Percentiles rank a stretch among this genome's conserved stretches.
phyloP scores from a whole-genome alignment of 2,113 vertebrate species.

The Chaenogobius annularis region DNA sequence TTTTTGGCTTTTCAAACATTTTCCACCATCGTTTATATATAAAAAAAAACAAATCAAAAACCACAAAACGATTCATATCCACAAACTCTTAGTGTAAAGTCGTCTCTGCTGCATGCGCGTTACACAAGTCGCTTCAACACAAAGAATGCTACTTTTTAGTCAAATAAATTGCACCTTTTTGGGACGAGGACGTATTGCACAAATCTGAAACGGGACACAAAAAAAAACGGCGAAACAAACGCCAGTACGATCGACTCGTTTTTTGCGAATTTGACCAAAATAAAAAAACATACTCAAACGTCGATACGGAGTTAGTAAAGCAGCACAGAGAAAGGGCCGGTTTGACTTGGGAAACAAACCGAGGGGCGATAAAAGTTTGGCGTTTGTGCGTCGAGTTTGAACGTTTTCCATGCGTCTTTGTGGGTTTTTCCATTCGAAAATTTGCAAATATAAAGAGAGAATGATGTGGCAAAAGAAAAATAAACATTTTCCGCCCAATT shows the following conservation, averaged over 20 bases:
- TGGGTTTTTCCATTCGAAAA: too few relatives aligned
- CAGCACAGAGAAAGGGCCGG: not conserved
- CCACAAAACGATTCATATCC: not conserved
- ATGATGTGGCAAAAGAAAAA: too few relatives aligned
- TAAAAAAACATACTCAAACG: not conserved
- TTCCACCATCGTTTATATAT: slow-evolving; percentile 46
- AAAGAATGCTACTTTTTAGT: slow-evolving; percentile 46
- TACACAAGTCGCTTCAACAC: slow-evolving; percentile 23
- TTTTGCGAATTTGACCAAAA: not conserved
- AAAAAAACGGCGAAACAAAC: not conserved
- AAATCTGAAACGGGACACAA: not conserved
- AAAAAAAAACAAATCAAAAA: not conserved
- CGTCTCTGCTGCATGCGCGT: slow-evolving; percentile 54
- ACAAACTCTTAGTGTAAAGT: not conserved
- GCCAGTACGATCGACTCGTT: not conserved
- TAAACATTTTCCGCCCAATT: too few relatives aligned
- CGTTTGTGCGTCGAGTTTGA: too few relatives aligned
- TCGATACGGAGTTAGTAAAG: not conserved
- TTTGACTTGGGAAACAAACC: too few relatives aligned
- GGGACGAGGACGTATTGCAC: not conserved
- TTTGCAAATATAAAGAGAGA: too few relatives aligned
- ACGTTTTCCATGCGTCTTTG: too few relatives aligned
- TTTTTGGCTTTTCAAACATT: slow-evolving; percentile 65
- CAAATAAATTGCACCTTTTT: slow-evolving; percentile 59
- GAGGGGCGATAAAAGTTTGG: too few relatives aligned